phyloP scores from a whole-genome alignment of 2,113 vertebrate species.

The Equus quagga region DNA sequence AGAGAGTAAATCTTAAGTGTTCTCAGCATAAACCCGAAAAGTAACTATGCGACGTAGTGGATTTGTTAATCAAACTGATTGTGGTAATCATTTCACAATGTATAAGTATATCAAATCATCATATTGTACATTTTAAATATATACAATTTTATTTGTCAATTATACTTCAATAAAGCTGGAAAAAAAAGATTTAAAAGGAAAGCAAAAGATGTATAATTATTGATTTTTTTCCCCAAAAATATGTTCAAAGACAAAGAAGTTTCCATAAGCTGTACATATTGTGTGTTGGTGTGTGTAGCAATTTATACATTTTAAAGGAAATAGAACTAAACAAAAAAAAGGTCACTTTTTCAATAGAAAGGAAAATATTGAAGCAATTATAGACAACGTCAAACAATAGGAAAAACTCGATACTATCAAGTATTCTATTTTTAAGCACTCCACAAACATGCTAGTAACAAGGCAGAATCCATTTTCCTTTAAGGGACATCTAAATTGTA shows the following conservation, averaged over 20 bases:
- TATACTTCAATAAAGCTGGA: background rate
- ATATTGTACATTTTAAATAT: background rate
- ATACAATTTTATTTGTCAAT: background rate
- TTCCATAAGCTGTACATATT: background rate
- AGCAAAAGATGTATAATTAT: background rate
- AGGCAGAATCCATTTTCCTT: slow-evolving; percentile 24
- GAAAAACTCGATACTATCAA: background rate
- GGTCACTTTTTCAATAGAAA: slow-evolving; percentile 34
- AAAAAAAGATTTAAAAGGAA: background rate
- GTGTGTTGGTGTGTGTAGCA: background rate
- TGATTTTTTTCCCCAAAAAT: background rate
- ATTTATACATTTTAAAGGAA: slow-evolving; percentile 26
- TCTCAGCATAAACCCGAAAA: background rate
- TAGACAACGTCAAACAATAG: background rate
- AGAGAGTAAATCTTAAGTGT: background rate
- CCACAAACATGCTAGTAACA: background rate
- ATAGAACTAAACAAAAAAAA: background rate
- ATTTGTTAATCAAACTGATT: background rate
- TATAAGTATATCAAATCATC: background rate
- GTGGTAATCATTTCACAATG: background rate
- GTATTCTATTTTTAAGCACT: slow-evolving; percentile 39
- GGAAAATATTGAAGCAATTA: slow-evolving; percentile 47
- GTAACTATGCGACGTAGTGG: background rate
- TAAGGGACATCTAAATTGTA: slow-evolving; percentile 11
- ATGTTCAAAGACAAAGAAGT: background rate